Evolutionary conservation across 1,140 invertebrate species (phyloP).

Genomic region (Cydia pomonella): DNA sequence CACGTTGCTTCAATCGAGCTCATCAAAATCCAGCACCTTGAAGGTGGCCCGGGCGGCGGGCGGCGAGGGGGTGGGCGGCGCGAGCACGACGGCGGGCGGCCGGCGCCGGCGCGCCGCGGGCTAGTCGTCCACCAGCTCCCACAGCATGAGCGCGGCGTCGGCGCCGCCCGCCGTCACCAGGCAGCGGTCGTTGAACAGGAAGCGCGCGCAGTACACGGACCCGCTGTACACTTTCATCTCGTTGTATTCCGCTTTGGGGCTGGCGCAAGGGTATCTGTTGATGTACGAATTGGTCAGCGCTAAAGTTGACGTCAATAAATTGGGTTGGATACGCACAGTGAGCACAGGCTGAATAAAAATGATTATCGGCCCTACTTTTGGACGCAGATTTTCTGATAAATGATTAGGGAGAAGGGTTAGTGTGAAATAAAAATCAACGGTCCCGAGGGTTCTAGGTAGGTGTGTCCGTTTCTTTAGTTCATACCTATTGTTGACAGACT

Average conservation of each 20-base stretch:
- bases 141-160: conserved; percentile 95
- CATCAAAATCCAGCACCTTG: conserved; percentile 66
- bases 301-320: not conserved
- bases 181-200: conserved; percentile 92
- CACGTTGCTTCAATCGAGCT: conserved; percentile 60
- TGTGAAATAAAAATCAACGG: too few species aligned
- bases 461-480: too few species aligned
- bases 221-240: conserved; percentile 95
- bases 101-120: conserved; percentile 59
- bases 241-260: conserved; percentile 91
- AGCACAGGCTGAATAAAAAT: too few species aligned
- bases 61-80: conserved; percentile 71
- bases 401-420: too few species aligned
- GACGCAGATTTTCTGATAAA: too few species aligned
- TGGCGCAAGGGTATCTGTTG: conserved; percentile 89
- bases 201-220: conserved; percentile 89
- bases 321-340: not conserved
- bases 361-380: too few species aligned
- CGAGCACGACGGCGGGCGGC: conserved; percentile 62
- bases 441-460: too few species aligned
- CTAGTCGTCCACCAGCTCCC: conserved; percentile 92
- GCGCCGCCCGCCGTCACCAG: conserved; percentile 94
- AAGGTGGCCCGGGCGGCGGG: conserved; percentile 57
- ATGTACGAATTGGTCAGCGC: conserved; percentile 26
- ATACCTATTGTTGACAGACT: too few species aligned